Conservation (phyloP, 2,888 invertebrate species). For the Diplazon laetatorius region DNA sequence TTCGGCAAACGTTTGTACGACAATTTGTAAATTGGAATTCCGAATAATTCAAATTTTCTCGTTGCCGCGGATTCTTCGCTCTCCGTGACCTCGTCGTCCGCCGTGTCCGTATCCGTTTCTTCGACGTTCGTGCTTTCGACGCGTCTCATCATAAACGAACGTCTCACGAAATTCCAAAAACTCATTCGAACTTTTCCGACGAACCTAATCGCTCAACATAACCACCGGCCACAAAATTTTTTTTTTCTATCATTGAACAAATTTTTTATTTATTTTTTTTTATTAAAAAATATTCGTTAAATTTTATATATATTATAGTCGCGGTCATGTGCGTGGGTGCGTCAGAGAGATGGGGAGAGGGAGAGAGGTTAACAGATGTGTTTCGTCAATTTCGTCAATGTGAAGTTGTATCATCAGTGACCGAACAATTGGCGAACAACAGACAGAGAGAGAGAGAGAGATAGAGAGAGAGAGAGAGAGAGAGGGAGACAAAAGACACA, state of each 20-base stretch:
- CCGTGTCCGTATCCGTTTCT: constrained; percentile 70
- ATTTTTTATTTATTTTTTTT: background rate
- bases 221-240: too few relatives aligned
- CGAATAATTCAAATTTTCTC: constrained; percentile 66
- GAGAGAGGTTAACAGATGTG: constrained; percentile 11
- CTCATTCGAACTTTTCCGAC: constrained; percentile 43
- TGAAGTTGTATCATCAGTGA: background rate
- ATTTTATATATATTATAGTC: too few relatives aligned
- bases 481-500: too few relatives aligned
- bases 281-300: too few relatives aligned
- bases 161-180: constrained; percentile 37
- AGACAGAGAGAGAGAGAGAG: too few relatives aligned
- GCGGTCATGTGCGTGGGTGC: too few relatives aligned
- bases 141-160: constrained; percentile 63
- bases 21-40: constrained; percentile 65
- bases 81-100: constrained; percentile 69
- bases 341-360: too few relatives aligned
- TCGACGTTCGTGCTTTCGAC: constrained; percentile 65
- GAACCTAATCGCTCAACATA: constrained; percentile 28
- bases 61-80: constrained; percentile 70
- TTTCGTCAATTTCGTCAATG: background rate
- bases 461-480: background rate
- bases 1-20: constrained; percentile 67
- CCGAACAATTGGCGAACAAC: background rate
- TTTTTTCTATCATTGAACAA: constrained; percentile 23